phyloP scores from a whole-genome alignment of 2,797 vertebrate genomes.

The Acomys russatus region DNA sequence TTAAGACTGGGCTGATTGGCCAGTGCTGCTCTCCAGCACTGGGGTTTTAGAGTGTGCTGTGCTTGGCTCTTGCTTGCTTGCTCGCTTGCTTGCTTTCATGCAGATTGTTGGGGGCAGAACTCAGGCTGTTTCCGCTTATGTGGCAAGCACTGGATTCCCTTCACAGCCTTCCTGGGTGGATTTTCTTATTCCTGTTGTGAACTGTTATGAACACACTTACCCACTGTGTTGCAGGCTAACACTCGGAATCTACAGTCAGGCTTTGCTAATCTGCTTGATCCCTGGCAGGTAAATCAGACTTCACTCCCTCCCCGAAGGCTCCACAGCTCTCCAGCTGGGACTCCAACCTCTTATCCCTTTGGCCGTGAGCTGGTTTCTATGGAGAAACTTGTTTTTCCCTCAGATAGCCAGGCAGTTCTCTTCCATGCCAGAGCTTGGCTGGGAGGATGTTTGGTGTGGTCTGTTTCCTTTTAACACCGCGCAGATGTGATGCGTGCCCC shows the following conservation, averaged over 20 bases:
- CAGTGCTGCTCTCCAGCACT: not conserved
- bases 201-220: conserved; percentile 41
- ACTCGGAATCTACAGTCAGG: not conserved
- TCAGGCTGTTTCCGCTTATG: not conserved
- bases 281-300: not conserved
- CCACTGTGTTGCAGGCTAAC: not conserved
- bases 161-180: not conserved
- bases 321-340: not conserved
- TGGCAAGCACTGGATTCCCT: not conserved
- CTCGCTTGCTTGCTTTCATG: not conserved
- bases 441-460: not conserved
- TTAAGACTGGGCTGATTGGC: not conserved
- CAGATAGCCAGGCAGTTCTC: not conserved
- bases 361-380: not conserved
- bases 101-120: not conserved
- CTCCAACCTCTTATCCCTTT: not conserved
- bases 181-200: conserved; percentile 37
- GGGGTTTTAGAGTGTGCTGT: not conserved
- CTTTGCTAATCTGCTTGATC: not conserved
- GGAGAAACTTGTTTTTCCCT: not conserved
- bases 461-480: not conserved
- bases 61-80: no score
- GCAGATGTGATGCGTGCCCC: not conserved
- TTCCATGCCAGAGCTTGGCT: no score
- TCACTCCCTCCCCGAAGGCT: not conserved